phyloP scores from a whole-genome alignment of 2,113 vertebrate genomes.

The Anseranas semipalmata region DNA sequence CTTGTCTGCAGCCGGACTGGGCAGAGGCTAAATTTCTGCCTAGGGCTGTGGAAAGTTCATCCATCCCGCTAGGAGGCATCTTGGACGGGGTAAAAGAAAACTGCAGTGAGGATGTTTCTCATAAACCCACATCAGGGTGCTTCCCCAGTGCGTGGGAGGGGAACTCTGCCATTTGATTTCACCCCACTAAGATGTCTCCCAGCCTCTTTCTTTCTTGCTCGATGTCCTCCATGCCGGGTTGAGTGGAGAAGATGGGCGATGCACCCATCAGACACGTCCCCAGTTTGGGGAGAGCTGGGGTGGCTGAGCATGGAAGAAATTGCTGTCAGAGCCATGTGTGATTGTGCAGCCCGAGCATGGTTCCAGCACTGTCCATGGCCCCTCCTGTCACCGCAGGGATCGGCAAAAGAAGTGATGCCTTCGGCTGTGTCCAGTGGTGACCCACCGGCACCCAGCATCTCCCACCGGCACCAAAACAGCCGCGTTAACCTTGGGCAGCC shows the following conservation, averaged over 20 bases:
- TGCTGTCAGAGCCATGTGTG: neutral
- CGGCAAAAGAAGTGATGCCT: neutral
- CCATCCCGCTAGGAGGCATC: neutral
- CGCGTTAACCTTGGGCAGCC: accelerated
- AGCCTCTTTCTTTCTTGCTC: neutral
- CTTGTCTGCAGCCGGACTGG: neutral
- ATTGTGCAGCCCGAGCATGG: neutral
- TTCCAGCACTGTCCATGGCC: neutral
- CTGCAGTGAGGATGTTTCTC: neutral
- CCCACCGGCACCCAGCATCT: neutral
- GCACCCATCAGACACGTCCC: neutral
- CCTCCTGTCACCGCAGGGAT: neutral
- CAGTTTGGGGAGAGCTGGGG: neutral
- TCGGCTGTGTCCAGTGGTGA: neutral
- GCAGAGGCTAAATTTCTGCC: neutral
- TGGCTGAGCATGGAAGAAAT: neutral
- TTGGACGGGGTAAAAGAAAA: neutral
- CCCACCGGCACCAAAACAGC: accelerated
- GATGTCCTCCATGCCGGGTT: neutral
- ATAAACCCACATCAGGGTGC: neutral
- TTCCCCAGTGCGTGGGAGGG: neutral
- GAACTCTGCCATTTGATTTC: neutral
- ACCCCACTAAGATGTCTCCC: neutral
- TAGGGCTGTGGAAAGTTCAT: neutral
- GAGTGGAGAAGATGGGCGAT: neutral